phyloP scores from a whole-genome alignment of 2,888 invertebrate genomes.

The Hipparchia semele region DNA sequence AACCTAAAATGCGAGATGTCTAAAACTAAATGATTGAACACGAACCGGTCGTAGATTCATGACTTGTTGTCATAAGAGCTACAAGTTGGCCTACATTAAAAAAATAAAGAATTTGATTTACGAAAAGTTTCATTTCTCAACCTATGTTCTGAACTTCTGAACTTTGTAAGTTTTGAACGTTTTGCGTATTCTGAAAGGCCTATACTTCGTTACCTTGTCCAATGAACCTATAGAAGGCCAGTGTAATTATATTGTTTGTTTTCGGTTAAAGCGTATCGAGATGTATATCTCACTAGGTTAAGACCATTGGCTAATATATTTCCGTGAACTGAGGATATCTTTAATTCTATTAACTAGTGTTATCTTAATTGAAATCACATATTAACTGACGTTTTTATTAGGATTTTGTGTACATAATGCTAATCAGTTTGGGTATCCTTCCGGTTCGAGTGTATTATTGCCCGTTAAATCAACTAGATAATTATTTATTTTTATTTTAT shows the following conservation, averaged over 20 bases:
- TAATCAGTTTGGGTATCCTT: conserved; percentile 25
- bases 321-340: conserved; percentile 37
- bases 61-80: too few species aligned
- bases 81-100: too few species aligned
- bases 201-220: conserved; percentile 50
- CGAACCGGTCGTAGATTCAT: too few species aligned
- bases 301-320: conserved; percentile 48
- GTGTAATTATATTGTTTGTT: conserved; percentile 52
- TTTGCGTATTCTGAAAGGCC: too few species aligned
- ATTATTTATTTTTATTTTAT: too few species aligned
- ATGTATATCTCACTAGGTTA: conserved; percentile 72
- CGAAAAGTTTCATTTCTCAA: too few species aligned
- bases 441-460: conserved; percentile 17
- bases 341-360: conserved; percentile 31
- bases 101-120: too few species aligned
- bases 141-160: too few species aligned
- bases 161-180: too few species aligned
- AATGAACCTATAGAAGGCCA: conserved; percentile 60
- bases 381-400: conserved; percentile 34
- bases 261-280: conserved; percentile 53
- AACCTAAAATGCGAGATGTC: too few species aligned
- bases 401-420: conserved; percentile 30
- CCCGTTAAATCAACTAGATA: too few species aligned
- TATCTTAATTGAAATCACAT: conserved; percentile 42
- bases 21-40: too few species aligned